A percentile compares a stretch with the other conserved stretches of the same genome.
These are phyloP conservation scores for Acrobasis repandana DNA, from an alignment of 2,888 invertebrate species.

Conservation along the genomic window DNA sequence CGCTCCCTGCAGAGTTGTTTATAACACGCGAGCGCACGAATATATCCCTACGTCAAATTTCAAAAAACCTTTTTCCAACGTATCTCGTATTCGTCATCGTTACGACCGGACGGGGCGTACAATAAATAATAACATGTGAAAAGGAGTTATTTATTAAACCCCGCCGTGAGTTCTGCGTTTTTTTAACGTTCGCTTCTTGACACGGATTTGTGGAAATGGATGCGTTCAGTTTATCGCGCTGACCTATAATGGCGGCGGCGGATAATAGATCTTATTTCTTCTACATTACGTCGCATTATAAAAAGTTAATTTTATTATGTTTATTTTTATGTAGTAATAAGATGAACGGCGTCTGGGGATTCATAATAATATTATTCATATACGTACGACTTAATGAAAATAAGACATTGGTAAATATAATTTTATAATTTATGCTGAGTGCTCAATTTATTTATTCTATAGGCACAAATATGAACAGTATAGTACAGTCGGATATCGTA, in stretches of 20 bases:
- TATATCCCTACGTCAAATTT: conserved; percentile 77
- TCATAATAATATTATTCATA: conserved; percentile 70
- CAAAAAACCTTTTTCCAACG: conserved; percentile 72
- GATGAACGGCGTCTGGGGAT: conserved; percentile 46
- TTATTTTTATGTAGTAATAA: conserved; percentile 48
- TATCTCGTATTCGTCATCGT: conserved; percentile 82
- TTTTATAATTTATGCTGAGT: conserved; percentile 36
- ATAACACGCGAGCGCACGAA: conserved; percentile 68
- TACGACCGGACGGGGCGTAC: conserved; percentile 55
- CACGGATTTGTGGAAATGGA: conserved; percentile 76
- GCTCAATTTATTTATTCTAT: conserved; percentile 35
- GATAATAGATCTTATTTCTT: conserved; percentile 46
- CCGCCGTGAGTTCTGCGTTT: conserved; percentile 51
- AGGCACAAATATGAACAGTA: not conserved
- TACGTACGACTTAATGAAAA: conserved; percentile 52
- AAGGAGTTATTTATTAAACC: conserved; percentile 67
- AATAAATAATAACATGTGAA: conserved; percentile 73
- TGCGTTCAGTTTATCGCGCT: conserved; percentile 51
- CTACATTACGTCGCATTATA: conserved; percentile 42
- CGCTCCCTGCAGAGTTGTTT: conserved; percentile 79
- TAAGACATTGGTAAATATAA: conserved; percentile 55
- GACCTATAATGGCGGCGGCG: conserved; percentile 41
- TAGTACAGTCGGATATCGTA: not conserved
- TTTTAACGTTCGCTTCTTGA: conserved; percentile 62
- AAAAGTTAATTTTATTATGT: conserved; percentile 38